Evolutionary conservation across 2,113 vertebrate genomes (phyloP).

Genomic region (Caranx melampygus): DNA sequence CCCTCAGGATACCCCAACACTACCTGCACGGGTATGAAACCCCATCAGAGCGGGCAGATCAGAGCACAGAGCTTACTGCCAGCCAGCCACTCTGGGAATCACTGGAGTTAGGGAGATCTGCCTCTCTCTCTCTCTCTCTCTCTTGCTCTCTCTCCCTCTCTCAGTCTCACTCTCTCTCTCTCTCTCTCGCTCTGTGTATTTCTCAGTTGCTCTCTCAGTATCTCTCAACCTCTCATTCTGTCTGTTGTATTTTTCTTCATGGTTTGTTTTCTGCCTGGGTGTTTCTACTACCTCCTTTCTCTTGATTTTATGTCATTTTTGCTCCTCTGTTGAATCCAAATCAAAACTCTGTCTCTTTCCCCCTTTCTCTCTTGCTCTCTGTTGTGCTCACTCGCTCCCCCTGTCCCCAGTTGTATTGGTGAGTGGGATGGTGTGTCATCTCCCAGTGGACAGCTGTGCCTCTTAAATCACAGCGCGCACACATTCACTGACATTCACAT

Average conservation of each 20-base stretch:
- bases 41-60: conserved; percentile 75
- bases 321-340: conserved; percentile 23
- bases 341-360: conserved; percentile 22
- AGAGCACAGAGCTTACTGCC: conserved; percentile 73
- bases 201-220: conserved; percentile 8
- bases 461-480: conserved; percentile 80
- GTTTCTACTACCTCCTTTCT: conserved; percentile 4
- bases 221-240: conserved; percentile 42
- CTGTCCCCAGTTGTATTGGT: conserved; percentile 56
- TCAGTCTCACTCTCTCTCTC: conserved; percentile 42
- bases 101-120: conserved; percentile 63
- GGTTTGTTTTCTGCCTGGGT: conserved; percentile 3
- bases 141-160: conserved; percentile 34
- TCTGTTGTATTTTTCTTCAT: conserved; percentile 42
- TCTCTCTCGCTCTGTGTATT: conserved; percentile 37
- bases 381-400: conserved; percentile 36
- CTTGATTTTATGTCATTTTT: conserved; percentile 13
- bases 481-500: conserved; percentile 77
- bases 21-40: conserved; percentile 67
- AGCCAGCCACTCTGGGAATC: conserved; percentile 73
- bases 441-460: conserved; percentile 88
- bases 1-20: conserved; percentile 68
- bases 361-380: conserved; percentile 2
- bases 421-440: conserved; percentile 82
- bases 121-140: conserved; percentile 56